phyloP scores from a whole-genome alignment of 2,888 invertebrate species.

The Thecocarcelia acutangulata region DNA sequence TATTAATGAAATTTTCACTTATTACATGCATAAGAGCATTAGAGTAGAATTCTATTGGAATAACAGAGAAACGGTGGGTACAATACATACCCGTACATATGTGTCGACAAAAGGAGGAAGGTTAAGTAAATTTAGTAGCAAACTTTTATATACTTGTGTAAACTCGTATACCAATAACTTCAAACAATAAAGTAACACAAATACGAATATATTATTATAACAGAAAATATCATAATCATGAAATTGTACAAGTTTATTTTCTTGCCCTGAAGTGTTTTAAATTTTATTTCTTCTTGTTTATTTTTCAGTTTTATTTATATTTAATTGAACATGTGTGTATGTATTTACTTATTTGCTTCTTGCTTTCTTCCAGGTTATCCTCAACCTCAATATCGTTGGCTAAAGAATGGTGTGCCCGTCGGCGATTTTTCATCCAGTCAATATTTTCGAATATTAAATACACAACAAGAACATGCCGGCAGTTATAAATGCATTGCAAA shows the following conservation, averaged over 20 bases:
- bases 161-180: too few species aligned
- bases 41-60: too few species aligned
- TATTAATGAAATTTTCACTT: too few species aligned
- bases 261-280: neutral
- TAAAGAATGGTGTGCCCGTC: constrained; percentile 91
- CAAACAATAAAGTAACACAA: too few species aligned
- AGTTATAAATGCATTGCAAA: constrained; percentile 95
- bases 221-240: neutral
- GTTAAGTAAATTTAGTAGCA: neutral
- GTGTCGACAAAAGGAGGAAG: neutral
- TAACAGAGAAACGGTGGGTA: too few species aligned
- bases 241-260: neutral
- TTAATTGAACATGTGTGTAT: constrained; percentile 42
- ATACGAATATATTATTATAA: too few species aligned
- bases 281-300: constrained; percentile 41
- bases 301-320: constrained; percentile 38
- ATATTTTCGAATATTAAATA: constrained; percentile 91
- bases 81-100: too few species aligned
- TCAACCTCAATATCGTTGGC: constrained; percentile 95
- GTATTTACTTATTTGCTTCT: constrained; percentile 26
- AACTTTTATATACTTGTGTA: too few species aligned
- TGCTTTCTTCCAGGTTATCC: constrained; percentile 88
- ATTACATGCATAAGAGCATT: too few species aligned
- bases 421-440: constrained; percentile 91
- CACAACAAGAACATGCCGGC: constrained; percentile 91